Evolutionary conservation across 2,113 vertebrate species (phyloP), one percentile per base, ranked within the genome.

Genomic region (Scomber japonicus): DNA sequence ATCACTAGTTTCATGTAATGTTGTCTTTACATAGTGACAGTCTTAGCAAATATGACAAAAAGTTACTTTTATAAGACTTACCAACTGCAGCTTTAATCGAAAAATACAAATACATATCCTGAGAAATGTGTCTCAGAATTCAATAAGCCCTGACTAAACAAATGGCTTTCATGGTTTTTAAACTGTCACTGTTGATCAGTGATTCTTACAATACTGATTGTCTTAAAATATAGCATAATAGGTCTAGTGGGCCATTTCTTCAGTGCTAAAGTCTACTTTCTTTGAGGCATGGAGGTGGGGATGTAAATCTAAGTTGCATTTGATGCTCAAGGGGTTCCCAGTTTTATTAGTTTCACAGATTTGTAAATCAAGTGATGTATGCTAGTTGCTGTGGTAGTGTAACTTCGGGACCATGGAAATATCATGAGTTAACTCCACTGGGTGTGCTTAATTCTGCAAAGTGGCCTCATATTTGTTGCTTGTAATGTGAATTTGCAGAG

Each of bases 391-490:
- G 56, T 68, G 75, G 54, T 60, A 75, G 74, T 68, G 51, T 80
- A 81, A 77, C 68, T 78, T 4, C 31, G 31, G 31, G 31, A 48
- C 75, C 44, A 61, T 64, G 62, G 66, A 67, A 76, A 59, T 74
- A 84, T 80, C 17, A 60, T 27, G 24, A 74, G 70, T 85, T 79
- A 79, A 68, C 70, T 81, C 74, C 62, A 77, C 40, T 51, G 63
- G 51, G 63, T 59, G 72, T n/a, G 59, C 76, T 81, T 87, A 79
- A 85, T 75, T 84, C 62, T 77, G 53, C 60, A 48, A 74, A 86
- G 84, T 78, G 69, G 64, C 81, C 74, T 88, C 83, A 86, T 84
- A 83, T 74, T 86, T 61, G 63, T 75, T 15, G 13, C 51, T 50
- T 79, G 45, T 86, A 80, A 90, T 84, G 70, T 63, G 56, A 80